Evolutionary conservation across 1,140 invertebrate species (phyloP).

Genomic region (Andricus grossulariae): DNA sequence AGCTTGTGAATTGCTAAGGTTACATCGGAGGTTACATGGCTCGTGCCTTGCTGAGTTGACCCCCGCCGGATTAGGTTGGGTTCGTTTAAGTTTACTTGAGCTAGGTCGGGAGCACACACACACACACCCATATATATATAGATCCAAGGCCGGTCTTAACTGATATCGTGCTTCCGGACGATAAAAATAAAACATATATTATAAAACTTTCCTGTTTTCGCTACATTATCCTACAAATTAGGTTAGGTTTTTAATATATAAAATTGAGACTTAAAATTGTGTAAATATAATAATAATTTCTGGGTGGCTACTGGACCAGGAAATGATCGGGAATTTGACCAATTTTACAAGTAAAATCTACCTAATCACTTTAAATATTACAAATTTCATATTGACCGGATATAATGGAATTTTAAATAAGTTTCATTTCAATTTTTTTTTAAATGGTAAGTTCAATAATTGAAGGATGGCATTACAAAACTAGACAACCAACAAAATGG

Average conservation of each 20-base stretch:
- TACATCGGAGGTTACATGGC: slow-evolving; percentile 3
- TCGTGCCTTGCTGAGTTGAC: slow-evolving; percentile 4
- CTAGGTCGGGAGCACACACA: slow-evolving; percentile 1
- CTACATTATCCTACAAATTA: neutral
- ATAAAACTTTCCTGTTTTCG: neutral
- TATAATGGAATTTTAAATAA: no score
- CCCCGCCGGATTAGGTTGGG: neutral
- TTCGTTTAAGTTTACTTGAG: neutral
- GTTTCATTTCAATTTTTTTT: no score
- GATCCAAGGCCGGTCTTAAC: neutral
- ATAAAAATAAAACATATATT: neutral
- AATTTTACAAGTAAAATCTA: no score
- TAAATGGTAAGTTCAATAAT: no score
- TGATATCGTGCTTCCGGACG: neutral
- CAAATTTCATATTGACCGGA: no score
- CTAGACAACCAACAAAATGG: no score
- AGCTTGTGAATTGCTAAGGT: slow-evolving; percentile 10
- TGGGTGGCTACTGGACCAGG: no score
- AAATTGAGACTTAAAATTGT: neutral
- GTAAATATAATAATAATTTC: no score
- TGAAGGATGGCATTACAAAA: no score
- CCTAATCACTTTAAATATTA: no score
- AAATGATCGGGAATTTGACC: no score
- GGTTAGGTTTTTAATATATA: no score
- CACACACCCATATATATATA: neutral